Base-by-base conservation (phyloP, 64 coral and sea anemone species). In the Stichodactyla mertensii region DNA sequence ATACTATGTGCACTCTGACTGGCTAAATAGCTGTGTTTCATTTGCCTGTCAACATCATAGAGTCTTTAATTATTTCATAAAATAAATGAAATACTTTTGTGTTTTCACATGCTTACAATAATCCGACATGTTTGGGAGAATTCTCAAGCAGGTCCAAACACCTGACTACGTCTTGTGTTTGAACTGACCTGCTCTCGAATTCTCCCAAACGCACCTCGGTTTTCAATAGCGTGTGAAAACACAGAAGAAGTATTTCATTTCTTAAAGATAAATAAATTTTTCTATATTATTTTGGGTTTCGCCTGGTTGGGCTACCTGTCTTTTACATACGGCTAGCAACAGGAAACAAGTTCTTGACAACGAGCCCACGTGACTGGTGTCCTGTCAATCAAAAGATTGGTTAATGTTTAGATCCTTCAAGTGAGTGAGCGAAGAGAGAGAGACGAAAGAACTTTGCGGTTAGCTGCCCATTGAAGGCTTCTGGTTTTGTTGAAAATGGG, bases 311-410 rank as follows among this genome's bases (percentile, higher is more conserved):
- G 62, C 6, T 66, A n/a, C 62, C 62, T 66, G 18, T 66, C 18
- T 66, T 7, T 0, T n/a, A 7, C 24, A 58, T 58, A 10, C 10
- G 5, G 69, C 27, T 74, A 23, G 22, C 11, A 74, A 74, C 69
- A 31, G 69, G 69, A 74, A 74, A 74, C 69, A 36, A 26, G 24
- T 36, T 23, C 69, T 31, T 74, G 20, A 36, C 31, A 7, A 56
- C 60, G 51, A 86, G 20, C 84, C 27, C 93, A 95, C 93, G 93
- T 95, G 93, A 95, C 62, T 20, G 28, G 13, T 18, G 80, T 91
- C 88, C 86, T 92, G 89, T 92, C 93, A 95, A 91, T 95, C 93
- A 95, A 77, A 86, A 54, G 10, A 7, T 19, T 5, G 64, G 20
- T 6, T 19, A 89, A 83, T 83, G 58, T 80, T 78, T 80, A 51